A percentile compares a stretch with the other conserved stretches of the same genome.
phyloP scores from a whole-genome alignment of 2,888 invertebrate genomes.

The Gonocerus acuteangulatus region DNA sequence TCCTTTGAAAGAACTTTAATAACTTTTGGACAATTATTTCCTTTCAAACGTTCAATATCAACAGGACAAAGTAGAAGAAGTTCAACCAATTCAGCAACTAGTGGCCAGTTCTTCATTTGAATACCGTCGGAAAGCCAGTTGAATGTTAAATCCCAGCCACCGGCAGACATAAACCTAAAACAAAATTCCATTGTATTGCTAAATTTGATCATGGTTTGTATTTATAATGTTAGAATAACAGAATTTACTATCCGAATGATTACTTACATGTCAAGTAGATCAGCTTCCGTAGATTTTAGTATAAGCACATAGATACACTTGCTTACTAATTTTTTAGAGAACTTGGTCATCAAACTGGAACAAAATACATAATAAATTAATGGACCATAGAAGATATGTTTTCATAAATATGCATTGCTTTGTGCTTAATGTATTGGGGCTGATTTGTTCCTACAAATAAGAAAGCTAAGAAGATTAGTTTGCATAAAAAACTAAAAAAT shows the following conservation, averaged over 20 bases:
- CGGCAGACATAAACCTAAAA: constrained; percentile 72
- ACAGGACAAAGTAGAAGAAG: constrained; percentile 80
- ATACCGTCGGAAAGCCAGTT: constrained; percentile 86
- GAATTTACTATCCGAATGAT: too few relatives aligned
- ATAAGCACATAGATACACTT: constrained; percentile 93
- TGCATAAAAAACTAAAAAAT: too few relatives aligned
- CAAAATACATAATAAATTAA: too few relatives aligned
- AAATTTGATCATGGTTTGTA: too few relatives aligned
- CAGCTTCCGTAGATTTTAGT: constrained; percentile 74
- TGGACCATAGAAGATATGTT: too few relatives aligned
- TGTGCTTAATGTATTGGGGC: too few relatives aligned
- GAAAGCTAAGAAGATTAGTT: too few relatives aligned
- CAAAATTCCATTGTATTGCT: too few relatives aligned
- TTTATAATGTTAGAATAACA: too few relatives aligned
- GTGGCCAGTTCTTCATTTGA: constrained; percentile 72
- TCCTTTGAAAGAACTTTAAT: constrained; percentile 81
- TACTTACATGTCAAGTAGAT: constrained; percentile 68
- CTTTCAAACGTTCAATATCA: constrained; percentile 79
- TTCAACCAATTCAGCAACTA: constrained; percentile 78
- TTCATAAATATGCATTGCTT: too few relatives aligned
- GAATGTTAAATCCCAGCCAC: constrained; percentile 86
- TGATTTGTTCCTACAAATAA: too few relatives aligned
- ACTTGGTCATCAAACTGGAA: constrained; percentile 88
- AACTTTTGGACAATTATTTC: constrained; percentile 84
- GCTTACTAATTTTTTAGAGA: constrained; percentile 88